Base-by-base conservation (phyloP, 2,113 vertebrate genomes). In the Seriola rivoliana region DNA sequence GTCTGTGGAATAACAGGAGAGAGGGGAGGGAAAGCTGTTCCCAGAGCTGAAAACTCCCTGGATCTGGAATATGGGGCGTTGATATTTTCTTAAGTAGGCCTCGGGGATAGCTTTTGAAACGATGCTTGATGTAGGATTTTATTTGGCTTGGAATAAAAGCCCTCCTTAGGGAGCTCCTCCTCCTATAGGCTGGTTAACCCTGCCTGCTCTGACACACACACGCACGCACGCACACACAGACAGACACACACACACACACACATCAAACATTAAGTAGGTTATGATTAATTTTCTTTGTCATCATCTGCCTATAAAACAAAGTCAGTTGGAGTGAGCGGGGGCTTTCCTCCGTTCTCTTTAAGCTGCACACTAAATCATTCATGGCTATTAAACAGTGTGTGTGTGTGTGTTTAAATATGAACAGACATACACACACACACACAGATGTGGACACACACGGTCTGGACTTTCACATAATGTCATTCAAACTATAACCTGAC, bases 91-190 rank as follows among this genome's bases (percentile, higher is more conserved):
- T 88, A 94, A 94, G 88, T 75, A 85, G 90, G 84, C 92, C 91
- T 81, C 42, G 2, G 94, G 92, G 93, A 93, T 23, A 57, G 76
- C 82, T 91, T 75, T 74, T 60, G 79, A 91, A 93, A 92, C 91
- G 85, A 36, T 66, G 74, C 85, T 88, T 92, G 87, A 95, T 93
- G 89, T 93, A 93, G 81, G 82, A 90, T 92, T 92, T 86, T 93
- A 93, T 95, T 95, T 93, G 80, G 87, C 76, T 92, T 91, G 92
- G 89, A 94, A 94, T 91, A 91, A 88, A 92, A 94, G 69, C 57
- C 85, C 67, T 92, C 93, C 88, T 90, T 52, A 12, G 89, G 87
- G 88, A 75, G 71, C 85, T 76, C 81, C 83, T 87, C 89, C 89
- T 85, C 85, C 89, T 82, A 87, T 88, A 88, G 84, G 75, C 89